These are phyloP conservation scores for Patiria miniata DNA, from an alignment of 35 echinoderm and acorn worm genomes.

Conservation along the genomic window DNA sequence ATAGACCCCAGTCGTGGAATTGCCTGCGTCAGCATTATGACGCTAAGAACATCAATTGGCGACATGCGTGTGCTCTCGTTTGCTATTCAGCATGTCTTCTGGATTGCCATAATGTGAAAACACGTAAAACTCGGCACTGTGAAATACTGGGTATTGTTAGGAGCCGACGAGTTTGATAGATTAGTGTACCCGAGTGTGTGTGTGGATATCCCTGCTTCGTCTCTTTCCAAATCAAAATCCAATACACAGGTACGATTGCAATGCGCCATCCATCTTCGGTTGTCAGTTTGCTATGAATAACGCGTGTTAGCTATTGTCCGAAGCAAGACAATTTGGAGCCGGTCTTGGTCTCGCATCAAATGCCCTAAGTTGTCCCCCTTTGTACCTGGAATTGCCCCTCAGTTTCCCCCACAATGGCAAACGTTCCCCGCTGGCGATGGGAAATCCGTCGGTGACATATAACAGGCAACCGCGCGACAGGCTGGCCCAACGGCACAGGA, in stretches of 20 bases:
- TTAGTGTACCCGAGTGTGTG: no score
- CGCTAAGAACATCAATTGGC: no score
- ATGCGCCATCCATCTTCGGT: neutral
- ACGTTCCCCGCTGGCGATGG: neutral
- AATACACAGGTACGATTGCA: neutral
- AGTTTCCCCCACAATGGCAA: neutral
- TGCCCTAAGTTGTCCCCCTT: slow-evolving; percentile 12
- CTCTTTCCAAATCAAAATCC: neutral
- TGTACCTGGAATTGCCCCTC: neutral
- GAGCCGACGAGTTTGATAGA: no score
- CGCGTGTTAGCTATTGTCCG: neutral
- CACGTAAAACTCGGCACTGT: neutral
- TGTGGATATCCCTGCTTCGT: neutral
- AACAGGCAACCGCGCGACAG: neutral
- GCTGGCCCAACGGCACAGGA: no score
- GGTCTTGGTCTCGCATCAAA: neutral
- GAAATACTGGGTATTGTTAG: neutral
- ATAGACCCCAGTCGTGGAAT: no score
- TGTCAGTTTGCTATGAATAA: neutral
- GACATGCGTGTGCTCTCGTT: no score
- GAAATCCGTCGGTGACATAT: neutral
- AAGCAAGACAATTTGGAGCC: slow-evolving; percentile 15
- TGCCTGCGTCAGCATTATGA: no score
- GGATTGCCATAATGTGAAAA: no score
- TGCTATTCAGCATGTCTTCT: no score